These are phyloP conservation scores for Xyrichtys novacula DNA, from an alignment of 2,797 vertebrate species.

Conservation along the genomic window DNA sequence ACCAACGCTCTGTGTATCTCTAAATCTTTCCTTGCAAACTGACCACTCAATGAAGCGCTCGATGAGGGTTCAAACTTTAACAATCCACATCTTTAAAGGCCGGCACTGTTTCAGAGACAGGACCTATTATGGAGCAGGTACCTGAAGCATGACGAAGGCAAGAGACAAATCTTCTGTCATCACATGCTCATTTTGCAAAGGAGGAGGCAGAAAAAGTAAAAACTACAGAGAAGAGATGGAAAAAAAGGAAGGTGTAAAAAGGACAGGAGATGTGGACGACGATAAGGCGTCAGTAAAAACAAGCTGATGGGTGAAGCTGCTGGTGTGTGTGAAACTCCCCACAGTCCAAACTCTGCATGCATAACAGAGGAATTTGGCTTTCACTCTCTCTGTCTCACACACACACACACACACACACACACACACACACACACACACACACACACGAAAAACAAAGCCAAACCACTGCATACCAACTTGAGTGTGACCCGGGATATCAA, in stretches of 20 bases:
- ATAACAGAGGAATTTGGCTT: conserved; percentile 69
- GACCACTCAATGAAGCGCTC: too few relatives aligned
- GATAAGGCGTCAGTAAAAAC: conserved; percentile 39
- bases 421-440: conserved; percentile 35
- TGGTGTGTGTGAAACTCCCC: conserved; percentile 34
- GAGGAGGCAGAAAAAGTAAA: neutral
- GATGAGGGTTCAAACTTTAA: too few relatives aligned
- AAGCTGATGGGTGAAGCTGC: conserved; percentile 23
- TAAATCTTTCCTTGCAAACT: too few relatives aligned
- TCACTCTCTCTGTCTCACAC: conserved; percentile 28
- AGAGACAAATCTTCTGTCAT: conserved; percentile 33
- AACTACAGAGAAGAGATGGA: neutral
- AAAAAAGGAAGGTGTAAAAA: neutral
- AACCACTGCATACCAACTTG: conserved; percentile 70
- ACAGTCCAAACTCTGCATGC: conserved; percentile 20
- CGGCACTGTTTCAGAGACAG: neutral
- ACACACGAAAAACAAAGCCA: conserved; percentile 59
- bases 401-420: conserved; percentile 1
- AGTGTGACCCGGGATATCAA: conserved; percentile 56
- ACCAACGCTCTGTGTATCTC: too few relatives aligned
- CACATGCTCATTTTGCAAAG: conserved; percentile 36
- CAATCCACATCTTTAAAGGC: too few relatives aligned
- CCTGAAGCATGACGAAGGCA: conserved; percentile 4
- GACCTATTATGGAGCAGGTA: conserved; percentile 7
- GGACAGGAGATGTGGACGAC: neutral